Evolutionary conservation across 1,140 invertebrate species (phyloP).

Genomic region (Diuraphis noxia): DNA sequence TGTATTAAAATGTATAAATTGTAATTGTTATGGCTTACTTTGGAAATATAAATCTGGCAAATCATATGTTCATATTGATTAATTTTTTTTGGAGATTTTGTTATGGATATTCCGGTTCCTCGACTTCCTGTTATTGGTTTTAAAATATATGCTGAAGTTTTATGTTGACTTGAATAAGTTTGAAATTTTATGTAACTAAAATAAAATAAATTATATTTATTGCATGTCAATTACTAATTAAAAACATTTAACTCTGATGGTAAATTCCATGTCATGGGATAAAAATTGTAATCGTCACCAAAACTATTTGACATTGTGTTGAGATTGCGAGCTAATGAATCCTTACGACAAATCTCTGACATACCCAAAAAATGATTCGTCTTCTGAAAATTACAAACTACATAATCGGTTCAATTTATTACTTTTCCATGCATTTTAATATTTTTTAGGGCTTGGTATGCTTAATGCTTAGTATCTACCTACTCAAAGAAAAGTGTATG

Average conservation of each 20-base stretch:
- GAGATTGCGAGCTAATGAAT: conserved; percentile 93
- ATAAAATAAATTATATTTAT: background rate
- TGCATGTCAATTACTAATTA: background rate
- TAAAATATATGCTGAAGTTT: conserved; percentile 5
- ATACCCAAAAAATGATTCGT: conserved; percentile 94
- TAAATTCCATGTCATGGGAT: conserved; percentile 91
- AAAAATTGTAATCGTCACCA: conserved; percentile 87
- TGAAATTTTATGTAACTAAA: conserved; percentile 11
- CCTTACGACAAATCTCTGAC: conserved; percentile 92
- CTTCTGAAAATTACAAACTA: conserved; percentile 76
- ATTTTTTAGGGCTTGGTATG: too few species aligned
- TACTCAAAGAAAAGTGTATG: background rate
- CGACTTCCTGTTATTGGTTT: background rate
- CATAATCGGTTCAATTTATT: conserved; percentile 67
- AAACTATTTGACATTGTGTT: conserved; percentile 81
- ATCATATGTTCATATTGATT: background rate
- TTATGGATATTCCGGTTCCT: background rate
- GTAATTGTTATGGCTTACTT: background rate
- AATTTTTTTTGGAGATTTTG: conserved; percentile 18
- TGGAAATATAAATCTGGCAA: conserved; percentile 27
- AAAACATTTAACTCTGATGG: conserved; percentile 75
- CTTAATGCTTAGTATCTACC: background rate
- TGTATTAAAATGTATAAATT: too few species aligned
- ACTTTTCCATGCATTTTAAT: background rate
- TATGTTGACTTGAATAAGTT: background rate